Percentiles rank a stretch among this genome's conserved stretches.
phyloP scores from a whole-genome alignment of 1,140 invertebrate genomes.

The Penaeus chinensis region DNA sequence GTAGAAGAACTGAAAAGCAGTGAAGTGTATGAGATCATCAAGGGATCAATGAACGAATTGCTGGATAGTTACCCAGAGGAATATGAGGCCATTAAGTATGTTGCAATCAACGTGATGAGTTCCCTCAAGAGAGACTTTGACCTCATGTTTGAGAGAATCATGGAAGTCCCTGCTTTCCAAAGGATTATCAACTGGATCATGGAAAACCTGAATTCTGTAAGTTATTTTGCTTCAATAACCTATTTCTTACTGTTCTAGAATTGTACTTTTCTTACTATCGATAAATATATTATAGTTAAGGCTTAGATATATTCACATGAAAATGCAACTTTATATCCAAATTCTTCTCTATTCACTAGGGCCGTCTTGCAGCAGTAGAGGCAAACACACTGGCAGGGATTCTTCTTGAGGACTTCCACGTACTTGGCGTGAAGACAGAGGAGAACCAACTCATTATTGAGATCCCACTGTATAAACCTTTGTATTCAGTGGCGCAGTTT shows the following conservation, averaged over 20 bases:
- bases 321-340: no score
- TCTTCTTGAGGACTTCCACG: no score
- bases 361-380: no score
- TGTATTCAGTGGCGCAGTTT: no score
- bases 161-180: neutral
- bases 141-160: neutral
- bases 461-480: no score
- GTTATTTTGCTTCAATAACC: neutral
- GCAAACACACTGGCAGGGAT: no score
- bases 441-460: no score
- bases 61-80: neutral
- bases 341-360: no score
- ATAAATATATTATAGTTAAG: no score
- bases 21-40: constrained; percentile 1
- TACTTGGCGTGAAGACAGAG: no score
- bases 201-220: neutral
- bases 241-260: neutral
- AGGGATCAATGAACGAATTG: neutral
- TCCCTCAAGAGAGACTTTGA: neutral
- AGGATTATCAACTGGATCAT: neutral
- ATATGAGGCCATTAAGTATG: neutral
- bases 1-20: no score
- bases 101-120: neutral
- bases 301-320: no score
- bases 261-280: neutral